phyloP scores from a whole-genome alignment of 2,113 vertebrate species.

The Burhinus oedicnemus region DNA sequence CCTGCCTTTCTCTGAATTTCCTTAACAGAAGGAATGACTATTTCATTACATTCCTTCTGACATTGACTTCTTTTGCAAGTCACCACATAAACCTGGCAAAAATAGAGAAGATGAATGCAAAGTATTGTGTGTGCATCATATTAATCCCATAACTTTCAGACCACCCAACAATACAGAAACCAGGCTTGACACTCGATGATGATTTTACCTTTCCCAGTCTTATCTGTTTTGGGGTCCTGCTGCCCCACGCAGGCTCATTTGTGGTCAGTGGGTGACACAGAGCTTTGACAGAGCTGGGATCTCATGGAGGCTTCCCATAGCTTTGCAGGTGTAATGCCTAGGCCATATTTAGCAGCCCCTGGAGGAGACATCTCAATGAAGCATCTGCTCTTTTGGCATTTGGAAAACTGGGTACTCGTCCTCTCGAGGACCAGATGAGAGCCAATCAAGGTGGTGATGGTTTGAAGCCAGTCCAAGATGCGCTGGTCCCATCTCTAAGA shows the following conservation, averaged over 20 bases:
- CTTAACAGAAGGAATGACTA: conserved; percentile 25
- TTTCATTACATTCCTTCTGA: conserved; percentile 22
- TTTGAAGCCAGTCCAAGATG: neutral
- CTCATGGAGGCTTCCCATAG: neutral
- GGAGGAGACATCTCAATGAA: neutral
- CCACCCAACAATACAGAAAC: neutral
- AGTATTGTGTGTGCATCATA: neutral
- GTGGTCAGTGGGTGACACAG: neutral
- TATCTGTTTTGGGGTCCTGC: neutral
- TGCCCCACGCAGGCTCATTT: neutral
- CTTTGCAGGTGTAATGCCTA: neutral
- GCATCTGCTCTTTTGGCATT: neutral
- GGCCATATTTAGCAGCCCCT: neutral
- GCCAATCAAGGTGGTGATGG: neutral
- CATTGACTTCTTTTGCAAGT: neutral
- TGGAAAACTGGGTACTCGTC: rapidly evolving
- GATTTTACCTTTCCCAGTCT: neutral
- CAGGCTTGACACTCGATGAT: rapidly evolving
- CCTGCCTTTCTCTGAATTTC: neutral
- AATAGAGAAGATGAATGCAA: neutral
- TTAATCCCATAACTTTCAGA: neutral
- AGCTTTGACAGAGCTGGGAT: neutral
- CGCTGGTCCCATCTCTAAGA: neutral
- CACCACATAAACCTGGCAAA: conserved; percentile 1
- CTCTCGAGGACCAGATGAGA: rapidly evolving